A percentile compares a stretch with the other conserved stretches of the same genome.
Conservation (phyloP, 2,113 vertebrate genomes). For the Tupaia tana region DNA sequence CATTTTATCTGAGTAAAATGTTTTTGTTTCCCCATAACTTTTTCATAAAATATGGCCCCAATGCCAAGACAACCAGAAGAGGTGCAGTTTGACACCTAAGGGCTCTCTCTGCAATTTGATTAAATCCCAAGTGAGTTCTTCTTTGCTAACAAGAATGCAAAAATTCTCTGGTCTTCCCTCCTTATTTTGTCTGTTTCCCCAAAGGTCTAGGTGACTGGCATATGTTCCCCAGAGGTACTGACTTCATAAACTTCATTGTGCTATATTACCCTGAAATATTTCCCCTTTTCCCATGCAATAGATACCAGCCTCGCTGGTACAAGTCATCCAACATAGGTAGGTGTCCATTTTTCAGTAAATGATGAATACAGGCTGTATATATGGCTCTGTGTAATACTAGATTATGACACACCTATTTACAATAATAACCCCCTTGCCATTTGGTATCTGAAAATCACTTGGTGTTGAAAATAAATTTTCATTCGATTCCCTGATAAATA, state of each 20-base stretch:
- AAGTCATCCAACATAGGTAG: neutral
- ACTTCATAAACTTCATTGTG: neutral
- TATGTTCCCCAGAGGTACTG: neutral
- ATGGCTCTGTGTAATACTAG: neutral
- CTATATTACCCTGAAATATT: neutral
- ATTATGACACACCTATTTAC: neutral
- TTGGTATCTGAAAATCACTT: slow-evolving; percentile 37
- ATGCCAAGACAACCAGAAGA: neutral
- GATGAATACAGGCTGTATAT: neutral
- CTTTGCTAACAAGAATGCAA: slow-evolving; percentile 33
- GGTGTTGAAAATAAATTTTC: slow-evolving; percentile 34
- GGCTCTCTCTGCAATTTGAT: neutral
- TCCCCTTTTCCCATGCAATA: neutral
- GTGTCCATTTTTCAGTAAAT: neutral
- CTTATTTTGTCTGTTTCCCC: neutral
- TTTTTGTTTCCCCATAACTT: neutral
- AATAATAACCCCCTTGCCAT: slow-evolving; percentile 14
- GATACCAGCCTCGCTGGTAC: too few relatives aligned
- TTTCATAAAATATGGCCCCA: neutral
- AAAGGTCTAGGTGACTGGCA: neutral
- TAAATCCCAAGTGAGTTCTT: slow-evolving; percentile 13
- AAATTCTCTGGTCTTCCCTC: neutral
- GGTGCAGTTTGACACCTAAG: neutral
- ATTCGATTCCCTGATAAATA: neutral
- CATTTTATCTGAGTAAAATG: neutral